Conservation (phyloP, 2,113 vertebrate species). For the Mustelus asterias region DNA sequence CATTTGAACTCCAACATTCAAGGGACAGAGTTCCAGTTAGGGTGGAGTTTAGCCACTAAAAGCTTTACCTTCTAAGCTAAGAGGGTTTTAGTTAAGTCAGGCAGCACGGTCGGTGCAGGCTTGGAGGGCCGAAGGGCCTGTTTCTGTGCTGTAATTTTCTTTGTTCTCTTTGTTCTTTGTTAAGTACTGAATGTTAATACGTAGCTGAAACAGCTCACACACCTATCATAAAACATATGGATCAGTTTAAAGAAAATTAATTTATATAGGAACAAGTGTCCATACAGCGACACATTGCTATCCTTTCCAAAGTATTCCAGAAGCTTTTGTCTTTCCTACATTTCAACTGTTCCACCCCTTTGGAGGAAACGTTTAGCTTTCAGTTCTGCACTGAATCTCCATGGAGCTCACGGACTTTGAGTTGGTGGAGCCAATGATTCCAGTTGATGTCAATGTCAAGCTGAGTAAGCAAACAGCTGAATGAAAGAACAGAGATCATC, state of each 20-base stretch:
- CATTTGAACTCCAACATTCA: background rate
- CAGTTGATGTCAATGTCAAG: background rate
- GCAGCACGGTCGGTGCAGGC: too few species aligned
- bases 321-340: background rate
- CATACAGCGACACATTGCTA: background rate
- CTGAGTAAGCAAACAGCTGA: constrained; percentile 20
- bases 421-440: constrained; percentile 13
- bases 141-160: too few species aligned
- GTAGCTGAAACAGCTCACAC: background rate
- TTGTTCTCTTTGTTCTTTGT: too few species aligned
- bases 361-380: background rate
- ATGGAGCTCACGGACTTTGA: background rate
- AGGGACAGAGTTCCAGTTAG: constrained; percentile 5
- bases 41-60: background rate
- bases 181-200: background rate
- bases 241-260: background rate
- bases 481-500: constrained; percentile 6
- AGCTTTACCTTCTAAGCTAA: background rate
- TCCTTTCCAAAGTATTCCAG: background rate
- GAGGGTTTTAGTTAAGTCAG: too few species aligned
- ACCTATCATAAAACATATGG: background rate
- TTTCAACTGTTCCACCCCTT: background rate
- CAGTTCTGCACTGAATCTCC: background rate
- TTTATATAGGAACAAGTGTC: background rate
- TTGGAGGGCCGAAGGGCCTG: too few species aligned